phyloP scores from a whole-genome alignment of 2,888 invertebrate species.

The Drosophila nr. perissopoda region DNA sequence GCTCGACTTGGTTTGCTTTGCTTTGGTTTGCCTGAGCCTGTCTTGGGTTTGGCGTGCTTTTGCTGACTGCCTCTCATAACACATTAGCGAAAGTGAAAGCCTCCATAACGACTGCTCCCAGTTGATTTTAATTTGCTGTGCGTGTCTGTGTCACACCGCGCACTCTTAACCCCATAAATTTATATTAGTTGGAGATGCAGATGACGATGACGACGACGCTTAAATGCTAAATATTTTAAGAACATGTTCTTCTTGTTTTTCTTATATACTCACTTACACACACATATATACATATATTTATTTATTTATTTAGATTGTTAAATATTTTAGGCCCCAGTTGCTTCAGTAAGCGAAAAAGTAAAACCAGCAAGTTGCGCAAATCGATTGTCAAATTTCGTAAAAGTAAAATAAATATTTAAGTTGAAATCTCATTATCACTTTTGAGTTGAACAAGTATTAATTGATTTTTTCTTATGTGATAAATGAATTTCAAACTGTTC shows the following conservation, averaged over 20 bases:
- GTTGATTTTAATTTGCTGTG: conserved; percentile 79
- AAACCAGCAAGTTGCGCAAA: conserved; percentile 23
- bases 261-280: conserved; percentile 36
- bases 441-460: not conserved
- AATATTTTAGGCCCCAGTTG: conserved; percentile 22
- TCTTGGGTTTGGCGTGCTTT: conserved; percentile 27
- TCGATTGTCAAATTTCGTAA: conserved; percentile 15
- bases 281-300: not conserved
- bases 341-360: too few species aligned
- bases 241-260: conserved; percentile 10
- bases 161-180: conserved; percentile 70
- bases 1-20: conserved; percentile 28
- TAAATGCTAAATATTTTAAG: conserved; percentile 19
- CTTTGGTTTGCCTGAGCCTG: conserved; percentile 5
- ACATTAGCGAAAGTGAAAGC: conserved; percentile 80
- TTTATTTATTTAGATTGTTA: conserved; percentile 46
- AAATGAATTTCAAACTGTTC: not conserved
- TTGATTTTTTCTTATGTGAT: not conserved
- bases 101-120: conserved; percentile 81
- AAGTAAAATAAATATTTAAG: not conserved
- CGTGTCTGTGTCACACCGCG: conserved; percentile 71
- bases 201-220: conserved; percentile 28
- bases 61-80: conserved; percentile 69
- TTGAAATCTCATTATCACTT: not conserved
- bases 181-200: conserved; percentile 69